Evolutionary conservation across 2,888 invertebrate genomes (phyloP), one percentile per base, ranked within the genome.

Genomic region (Antheraea yamamai): DNA sequence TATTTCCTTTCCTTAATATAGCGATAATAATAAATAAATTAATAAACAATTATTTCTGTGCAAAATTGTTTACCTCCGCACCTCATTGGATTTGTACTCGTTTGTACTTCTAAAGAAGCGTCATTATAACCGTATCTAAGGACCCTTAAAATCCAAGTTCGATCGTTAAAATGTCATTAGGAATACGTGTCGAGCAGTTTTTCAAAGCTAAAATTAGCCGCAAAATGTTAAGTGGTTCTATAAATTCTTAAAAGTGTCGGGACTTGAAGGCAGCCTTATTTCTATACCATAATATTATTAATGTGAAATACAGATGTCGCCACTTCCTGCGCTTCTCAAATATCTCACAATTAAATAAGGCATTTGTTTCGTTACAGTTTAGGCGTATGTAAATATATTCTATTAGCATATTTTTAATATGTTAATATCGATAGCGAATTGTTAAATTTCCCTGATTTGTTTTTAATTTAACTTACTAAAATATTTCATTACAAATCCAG

Each of bases 81-180:
- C 39, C 39, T 1, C 39, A n/a, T 30, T 1, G 18, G 30, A 8
- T 39, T 20, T 7, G 16, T 12, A 39, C 20, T 20, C 39, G 70
- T 47, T 58, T n/a, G 20, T 39, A 12, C 8, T 26, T 10, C 26
- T n/a, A 58, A 71, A 30, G 26, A 39, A 20, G 61, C 71, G 39
- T 75, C 72, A 61, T 64, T 75, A 74, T 64, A 26, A 58, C 70
- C 70, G 23, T 26, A 55, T 30, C 18, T 75, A 75, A 75, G 71
- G 72, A 39, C 30, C 51, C 20, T 47, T 75, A 58, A 61, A 71
- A 51, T 39, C 35, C 61, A 58, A 58, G 51, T 71, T 47, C 16
- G 61, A 61, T 61, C 74, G 61, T 75, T 75, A 75, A 72, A 75
- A 75, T 72, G 47, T 51, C 74, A 72, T 75, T 75, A 75, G 74